phyloP scores from a whole-genome alignment of 2,113 vertebrate genomes.

The Todiramphus saurophagus region DNA sequence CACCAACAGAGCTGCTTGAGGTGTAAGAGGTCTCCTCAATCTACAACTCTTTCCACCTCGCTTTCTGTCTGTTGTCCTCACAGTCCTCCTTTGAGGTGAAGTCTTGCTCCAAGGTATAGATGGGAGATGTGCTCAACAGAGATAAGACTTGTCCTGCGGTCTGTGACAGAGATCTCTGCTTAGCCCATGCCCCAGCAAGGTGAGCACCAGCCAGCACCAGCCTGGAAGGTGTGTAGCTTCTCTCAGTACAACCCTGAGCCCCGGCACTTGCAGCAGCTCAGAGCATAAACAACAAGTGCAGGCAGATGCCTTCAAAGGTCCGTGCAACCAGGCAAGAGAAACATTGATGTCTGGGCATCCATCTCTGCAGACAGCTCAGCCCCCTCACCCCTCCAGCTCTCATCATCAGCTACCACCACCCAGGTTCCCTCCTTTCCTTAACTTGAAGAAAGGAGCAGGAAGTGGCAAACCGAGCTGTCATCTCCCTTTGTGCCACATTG shows the following conservation, averaged over 20 bases:
- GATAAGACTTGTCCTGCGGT: background rate
- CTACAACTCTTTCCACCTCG: background rate
- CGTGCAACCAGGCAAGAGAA: fast-evolving
- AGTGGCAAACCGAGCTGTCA: fast-evolving
- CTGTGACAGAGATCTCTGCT: background rate
- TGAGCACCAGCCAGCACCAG: background rate
- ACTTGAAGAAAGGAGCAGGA: fast-evolving
- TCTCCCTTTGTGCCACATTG: fast-evolving
- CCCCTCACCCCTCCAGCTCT: background rate
- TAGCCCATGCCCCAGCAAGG: background rate
- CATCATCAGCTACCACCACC: background rate
- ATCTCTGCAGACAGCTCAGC: background rate
- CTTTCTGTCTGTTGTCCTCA: background rate
- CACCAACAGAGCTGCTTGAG: background rate
- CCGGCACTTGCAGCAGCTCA: fast-evolving
- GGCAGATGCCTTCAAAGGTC: background rate
- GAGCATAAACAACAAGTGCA: background rate
- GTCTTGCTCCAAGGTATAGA: background rate
- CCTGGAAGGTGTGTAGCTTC: background rate
- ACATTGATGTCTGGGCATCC: fast-evolving
- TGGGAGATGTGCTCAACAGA: background rate
- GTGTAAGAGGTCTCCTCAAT: background rate
- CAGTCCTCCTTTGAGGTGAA: background rate
- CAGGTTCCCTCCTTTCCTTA: background rate
- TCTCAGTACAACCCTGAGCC: background rate